Conservation (phyloP, 2,888 invertebrate genomes). For the Nomada hirtipes region DNA sequence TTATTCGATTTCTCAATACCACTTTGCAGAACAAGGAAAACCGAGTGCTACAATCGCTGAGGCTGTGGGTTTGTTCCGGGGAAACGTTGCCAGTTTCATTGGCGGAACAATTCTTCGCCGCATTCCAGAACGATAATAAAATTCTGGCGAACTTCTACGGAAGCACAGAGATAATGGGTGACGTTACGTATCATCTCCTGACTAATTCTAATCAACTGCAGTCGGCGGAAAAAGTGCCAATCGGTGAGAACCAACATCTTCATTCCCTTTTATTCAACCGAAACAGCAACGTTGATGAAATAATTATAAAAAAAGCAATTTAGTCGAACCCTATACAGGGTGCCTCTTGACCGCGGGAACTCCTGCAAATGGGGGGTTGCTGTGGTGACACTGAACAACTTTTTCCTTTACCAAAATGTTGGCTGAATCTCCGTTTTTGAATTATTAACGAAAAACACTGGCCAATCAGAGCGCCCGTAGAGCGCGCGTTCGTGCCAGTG, state of each 20-base stretch:
- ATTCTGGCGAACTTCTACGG: slow-evolving; percentile 95
- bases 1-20: background rate
- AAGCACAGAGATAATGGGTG: slow-evolving; percentile 96
- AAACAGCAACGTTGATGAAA: too few relatives aligned
- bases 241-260: slow-evolving; percentile 86
- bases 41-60: slow-evolving; percentile 86
- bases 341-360: too few relatives aligned
- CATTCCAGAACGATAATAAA: slow-evolving; percentile 88
- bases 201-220: slow-evolving; percentile 87
- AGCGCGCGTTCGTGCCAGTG: too few relatives aligned
- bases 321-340: too few relatives aligned
- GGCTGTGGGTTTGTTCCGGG: slow-evolving; percentile 95
- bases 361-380: too few relatives aligned
- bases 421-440: too few relatives aligned
- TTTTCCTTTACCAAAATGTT: too few relatives aligned
- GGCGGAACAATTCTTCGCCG: slow-evolving; percentile 90
- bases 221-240: slow-evolving; percentile 90
- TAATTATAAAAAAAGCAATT: too few relatives aligned
- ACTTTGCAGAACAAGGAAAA: slow-evolving; percentile 84
- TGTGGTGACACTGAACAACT: too few relatives aligned
- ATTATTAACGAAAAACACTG: too few relatives aligned
- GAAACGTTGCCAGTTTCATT: slow-evolving; percentile 91
- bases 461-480: background rate
- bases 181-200: slow-evolving; percentile 92
- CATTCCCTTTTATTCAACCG: too few relatives aligned